Evolutionary conservation across 2,113 vertebrate genomes (phyloP).

Genomic region (Leucopsar rothschildi): DNA sequence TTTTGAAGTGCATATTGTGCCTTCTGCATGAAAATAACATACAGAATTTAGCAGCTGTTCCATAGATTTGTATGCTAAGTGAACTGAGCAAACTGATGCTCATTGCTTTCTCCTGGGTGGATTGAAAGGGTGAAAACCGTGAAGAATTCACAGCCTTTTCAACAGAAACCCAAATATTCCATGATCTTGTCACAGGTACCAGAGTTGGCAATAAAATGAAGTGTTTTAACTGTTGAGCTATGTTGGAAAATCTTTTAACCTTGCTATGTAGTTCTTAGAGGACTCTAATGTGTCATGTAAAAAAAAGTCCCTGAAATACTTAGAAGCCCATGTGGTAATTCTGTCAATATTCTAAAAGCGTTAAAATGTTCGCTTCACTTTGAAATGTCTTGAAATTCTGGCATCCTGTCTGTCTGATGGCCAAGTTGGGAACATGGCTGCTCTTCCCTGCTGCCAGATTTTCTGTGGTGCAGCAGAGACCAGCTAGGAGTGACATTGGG

Average conservation of each 20-base stretch:
- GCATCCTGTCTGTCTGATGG: no score
- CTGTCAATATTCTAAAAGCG: fast-evolving
- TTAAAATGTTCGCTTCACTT: neutral
- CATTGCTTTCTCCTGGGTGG: neutral
- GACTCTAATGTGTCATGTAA: neutral
- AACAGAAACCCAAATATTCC: neutral
- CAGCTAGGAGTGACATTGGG: fast-evolving
- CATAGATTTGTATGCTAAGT: neutral
- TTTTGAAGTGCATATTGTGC: neutral
- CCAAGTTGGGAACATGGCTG: fast-evolving
- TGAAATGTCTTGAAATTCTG: neutral
- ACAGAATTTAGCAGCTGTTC: neutral
- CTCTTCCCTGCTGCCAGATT: neutral
- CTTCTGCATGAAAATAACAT: neutral
- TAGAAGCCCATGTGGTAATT: neutral
- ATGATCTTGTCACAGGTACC: fast-evolving
- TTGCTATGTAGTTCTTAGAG: neutral
- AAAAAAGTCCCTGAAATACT: neutral
- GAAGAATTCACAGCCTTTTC: neutral
- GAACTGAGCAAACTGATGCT: neutral
- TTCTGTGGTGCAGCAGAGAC: neutral
- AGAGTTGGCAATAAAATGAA: neutral
- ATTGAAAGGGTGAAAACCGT: neutral
- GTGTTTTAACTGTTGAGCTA: neutral
- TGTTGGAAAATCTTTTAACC: neutral